Conservation (phyloP, 2,113 vertebrate genomes). For the Cephalopholis sonnerati region DNA sequence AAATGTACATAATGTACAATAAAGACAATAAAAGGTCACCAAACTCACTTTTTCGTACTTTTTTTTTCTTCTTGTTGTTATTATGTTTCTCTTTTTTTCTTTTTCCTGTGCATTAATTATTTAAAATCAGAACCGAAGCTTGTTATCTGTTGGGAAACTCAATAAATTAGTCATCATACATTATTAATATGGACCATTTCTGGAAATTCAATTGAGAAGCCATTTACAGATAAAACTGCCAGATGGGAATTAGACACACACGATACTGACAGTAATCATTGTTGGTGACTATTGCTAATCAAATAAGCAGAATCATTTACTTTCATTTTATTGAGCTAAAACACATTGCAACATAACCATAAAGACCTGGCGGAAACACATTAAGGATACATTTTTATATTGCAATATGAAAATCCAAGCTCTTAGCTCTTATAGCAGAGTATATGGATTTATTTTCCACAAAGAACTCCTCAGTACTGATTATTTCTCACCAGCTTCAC, state of each 20-base stretch:
- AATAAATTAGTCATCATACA: not conserved
- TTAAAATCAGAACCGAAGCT: not conserved
- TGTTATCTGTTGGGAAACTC: not conserved
- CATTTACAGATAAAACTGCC: not conserved
- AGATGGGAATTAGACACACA: not conserved
- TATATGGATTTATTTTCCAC: not conserved
- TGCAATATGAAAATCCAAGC: not conserved
- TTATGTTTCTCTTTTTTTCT: not conserved
- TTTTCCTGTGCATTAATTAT: not conserved
- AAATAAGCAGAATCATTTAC: not conserved
- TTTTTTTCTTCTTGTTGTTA: not conserved
- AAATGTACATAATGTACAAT: too few species aligned
- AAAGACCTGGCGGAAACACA: not conserved
- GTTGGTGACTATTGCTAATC: not conserved
- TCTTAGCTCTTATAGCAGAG: not conserved
- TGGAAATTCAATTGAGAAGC: not conserved
- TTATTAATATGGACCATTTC: not conserved
- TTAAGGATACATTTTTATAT: not conserved
- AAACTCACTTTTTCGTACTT: too few species aligned
- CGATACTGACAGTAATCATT: not conserved
- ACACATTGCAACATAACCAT: not conserved
- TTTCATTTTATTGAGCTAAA: not conserved
- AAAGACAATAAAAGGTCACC: too few species aligned
- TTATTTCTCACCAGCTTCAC: not conserved
- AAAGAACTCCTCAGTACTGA: not conserved